These are phyloP conservation scores for Phaethon lepturus DNA, from an alignment of 2,113 vertebrate genomes.

Conservation along the genomic window DNA sequence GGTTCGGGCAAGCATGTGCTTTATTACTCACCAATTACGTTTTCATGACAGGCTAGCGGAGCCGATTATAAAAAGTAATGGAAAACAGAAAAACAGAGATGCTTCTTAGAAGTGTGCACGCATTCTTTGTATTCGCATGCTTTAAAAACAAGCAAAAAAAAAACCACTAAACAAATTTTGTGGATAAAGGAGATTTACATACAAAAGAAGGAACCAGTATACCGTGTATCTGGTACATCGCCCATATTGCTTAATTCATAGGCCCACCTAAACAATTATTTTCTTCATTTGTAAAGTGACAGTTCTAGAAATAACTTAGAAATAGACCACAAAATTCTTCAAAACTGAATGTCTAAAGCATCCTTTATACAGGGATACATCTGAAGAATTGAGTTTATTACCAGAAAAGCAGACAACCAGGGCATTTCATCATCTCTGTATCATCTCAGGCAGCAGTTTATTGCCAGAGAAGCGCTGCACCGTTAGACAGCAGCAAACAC, in stretches of 20 bases:
- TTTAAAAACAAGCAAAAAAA: neutral
- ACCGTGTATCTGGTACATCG: neutral
- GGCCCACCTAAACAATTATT: neutral
- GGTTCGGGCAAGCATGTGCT: neutral
- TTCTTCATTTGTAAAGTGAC: neutral
- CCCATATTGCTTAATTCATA: neutral
- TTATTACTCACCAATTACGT: neutral
- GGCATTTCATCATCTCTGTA: neutral
- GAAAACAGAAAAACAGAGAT: neutral
- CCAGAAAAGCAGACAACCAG: neutral
- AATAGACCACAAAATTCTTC: neutral
- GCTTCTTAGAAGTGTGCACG: neutral
- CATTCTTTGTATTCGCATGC: neutral
- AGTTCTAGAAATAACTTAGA: neutral
- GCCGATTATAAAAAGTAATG: neutral
- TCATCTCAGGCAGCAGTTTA: conserved; percentile 2
- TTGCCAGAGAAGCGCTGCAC: neutral
- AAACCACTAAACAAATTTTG: neutral
- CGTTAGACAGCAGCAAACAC: neutral
- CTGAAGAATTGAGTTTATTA: neutral
- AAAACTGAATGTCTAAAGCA: neutral
- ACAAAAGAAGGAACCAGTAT: neutral
- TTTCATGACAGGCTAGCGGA: neutral
- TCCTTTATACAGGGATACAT: neutral
- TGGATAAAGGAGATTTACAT: neutral